Conservation (phyloP, 2,797 vertebrate genomes). For the Periparus ater region DNA sequence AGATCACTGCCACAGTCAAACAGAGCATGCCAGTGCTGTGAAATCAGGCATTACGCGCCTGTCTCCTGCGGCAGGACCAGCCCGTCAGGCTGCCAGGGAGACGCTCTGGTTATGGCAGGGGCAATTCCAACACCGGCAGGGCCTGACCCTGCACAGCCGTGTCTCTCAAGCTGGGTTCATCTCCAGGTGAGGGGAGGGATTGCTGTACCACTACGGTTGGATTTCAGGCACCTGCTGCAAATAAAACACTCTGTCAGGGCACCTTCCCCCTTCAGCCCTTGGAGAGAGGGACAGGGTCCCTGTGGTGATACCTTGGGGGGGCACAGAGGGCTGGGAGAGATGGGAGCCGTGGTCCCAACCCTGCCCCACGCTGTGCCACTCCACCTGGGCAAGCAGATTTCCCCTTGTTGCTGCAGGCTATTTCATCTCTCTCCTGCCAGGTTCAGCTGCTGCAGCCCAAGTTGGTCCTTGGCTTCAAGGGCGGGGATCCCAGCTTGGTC, state of each 20-base stretch:
- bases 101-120: background rate
- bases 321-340: background rate
- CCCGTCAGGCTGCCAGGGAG: background rate
- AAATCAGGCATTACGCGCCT: slow-evolving; percentile 55
- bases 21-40: background rate
- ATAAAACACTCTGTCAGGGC: slow-evolving; percentile 64
- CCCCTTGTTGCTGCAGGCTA: background rate
- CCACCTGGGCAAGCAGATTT: background rate
- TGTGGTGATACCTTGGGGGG: background rate
- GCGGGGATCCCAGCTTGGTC: background rate
- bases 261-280: background rate
- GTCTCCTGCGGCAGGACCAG: background rate
- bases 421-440: background rate
- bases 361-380: background rate
- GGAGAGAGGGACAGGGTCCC: background rate
- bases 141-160: background rate
- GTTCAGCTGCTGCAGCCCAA: background rate
- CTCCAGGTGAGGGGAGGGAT: slow-evolving; percentile 40
- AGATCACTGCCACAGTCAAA: background rate
- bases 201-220: background rate
- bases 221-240: slow-evolving; percentile 64
- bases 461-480: background rate
- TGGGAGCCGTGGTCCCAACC: fast-evolving
- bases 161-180: slow-evolving; percentile 6
- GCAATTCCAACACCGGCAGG: fast-evolving